Percentiles rank a stretch among this genome's conserved stretches.
phyloP scores from a whole-genome alignment of 2,797 vertebrate genomes.

The Thripadectes ignobilis region DNA sequence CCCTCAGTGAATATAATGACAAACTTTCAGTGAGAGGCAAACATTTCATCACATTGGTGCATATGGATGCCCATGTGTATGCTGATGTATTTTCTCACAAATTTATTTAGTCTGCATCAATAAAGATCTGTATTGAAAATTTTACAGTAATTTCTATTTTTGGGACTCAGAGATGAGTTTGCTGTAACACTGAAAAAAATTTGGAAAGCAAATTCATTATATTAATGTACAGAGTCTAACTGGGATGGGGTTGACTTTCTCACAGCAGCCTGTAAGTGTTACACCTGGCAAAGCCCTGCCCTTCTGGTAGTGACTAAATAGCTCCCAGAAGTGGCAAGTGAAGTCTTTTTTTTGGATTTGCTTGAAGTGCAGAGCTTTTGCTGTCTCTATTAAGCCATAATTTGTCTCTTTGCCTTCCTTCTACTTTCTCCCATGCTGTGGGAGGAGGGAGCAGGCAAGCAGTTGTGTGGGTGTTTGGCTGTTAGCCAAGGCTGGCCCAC shows the following conservation, averaged over 20 bases:
- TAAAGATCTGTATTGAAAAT: neutral
- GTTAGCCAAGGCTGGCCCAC: neutral
- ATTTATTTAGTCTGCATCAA: neutral
- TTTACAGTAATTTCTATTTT: neutral
- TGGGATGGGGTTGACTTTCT: neutral
- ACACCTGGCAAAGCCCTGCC: fast-evolving
- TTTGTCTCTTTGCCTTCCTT: neutral
- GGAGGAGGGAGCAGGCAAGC: fast-evolving
- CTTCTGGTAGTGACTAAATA: neutral
- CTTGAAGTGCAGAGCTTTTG: neutral
- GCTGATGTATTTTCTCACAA: neutral
- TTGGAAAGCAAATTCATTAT: neutral
- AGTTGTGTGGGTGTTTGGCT: neutral
- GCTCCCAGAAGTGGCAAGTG: neutral
- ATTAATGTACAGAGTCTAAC: neutral
- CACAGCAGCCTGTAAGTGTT: neutral
- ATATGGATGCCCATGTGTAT: too few relatives aligned
- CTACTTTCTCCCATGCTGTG: neutral
- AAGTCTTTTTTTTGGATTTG: neutral
- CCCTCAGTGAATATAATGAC: neutral
- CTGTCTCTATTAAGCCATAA: neutral
- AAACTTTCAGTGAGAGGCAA: neutral
- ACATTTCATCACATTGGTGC: neutral
- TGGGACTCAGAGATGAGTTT: neutral
- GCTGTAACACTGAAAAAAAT: neutral